These are phyloP conservation scores for Drosophila pandora DNA, from an alignment of 1,140 invertebrate species.

Conservation along the genomic window DNA sequence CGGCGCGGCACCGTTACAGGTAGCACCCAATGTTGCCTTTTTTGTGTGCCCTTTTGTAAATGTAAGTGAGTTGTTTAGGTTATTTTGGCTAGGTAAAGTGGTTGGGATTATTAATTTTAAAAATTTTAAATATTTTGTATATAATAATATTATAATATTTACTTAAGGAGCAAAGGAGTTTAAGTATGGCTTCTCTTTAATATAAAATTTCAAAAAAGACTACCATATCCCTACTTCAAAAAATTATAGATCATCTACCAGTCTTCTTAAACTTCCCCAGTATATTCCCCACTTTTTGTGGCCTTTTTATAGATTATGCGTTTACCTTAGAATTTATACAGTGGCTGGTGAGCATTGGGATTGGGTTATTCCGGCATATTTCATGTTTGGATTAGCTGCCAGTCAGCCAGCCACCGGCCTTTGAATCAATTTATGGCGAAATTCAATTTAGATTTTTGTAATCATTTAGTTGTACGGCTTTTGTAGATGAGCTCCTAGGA, in stretches of 20 bases:
- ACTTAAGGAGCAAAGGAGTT: too few relatives aligned
- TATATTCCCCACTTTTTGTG: conserved; percentile 26
- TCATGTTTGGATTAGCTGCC: conserved; percentile 71
- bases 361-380: conserved; percentile 67
- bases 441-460: conserved; percentile 81
- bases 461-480: conserved; percentile 73
- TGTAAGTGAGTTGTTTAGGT: conserved; percentile 46
- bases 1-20: conserved; percentile 65
- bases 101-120: neutral
- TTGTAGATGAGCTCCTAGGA: conserved; percentile 30
- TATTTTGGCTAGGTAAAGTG: conserved; percentile 9
- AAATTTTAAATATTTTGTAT: neutral
- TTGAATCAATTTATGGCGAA: conserved; percentile 74
- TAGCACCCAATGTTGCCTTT: conserved; percentile 58
- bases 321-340: conserved; percentile 74
- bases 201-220: neutral
- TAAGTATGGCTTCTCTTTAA: too few relatives aligned
- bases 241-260: conserved; percentile 6
- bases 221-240: neutral
- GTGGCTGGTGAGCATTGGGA: conserved; percentile 38
- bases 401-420: conserved; percentile 33
- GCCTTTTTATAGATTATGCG: conserved; percentile 48
- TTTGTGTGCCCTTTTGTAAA: conserved; percentile 17
- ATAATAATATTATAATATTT: too few relatives aligned
- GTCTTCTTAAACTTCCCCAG: neutral